Evolutionary conservation across 2,888 invertebrate genomes (phyloP).

Genomic region (Oligia fasciuncula): DNA sequence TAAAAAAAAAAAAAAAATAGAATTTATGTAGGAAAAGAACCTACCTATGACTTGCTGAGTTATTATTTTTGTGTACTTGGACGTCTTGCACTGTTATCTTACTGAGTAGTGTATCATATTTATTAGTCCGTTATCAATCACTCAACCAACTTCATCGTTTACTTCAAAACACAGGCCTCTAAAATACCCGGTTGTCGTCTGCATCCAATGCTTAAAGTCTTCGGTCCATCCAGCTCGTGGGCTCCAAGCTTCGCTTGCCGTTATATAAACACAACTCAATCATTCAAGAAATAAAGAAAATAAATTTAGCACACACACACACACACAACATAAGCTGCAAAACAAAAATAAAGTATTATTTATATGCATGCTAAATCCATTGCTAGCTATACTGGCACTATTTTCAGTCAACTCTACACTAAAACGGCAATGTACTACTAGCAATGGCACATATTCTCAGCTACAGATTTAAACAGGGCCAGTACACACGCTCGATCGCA

Average conservation of each 20-base stretch:
- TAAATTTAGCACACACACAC: background rate
- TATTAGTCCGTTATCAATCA: background rate
- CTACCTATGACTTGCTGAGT: constrained; percentile 1
- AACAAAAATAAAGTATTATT: background rate
- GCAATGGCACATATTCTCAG: constrained; percentile 41
- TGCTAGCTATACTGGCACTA: background rate
- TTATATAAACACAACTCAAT: background rate
- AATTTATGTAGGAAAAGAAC: background rate
- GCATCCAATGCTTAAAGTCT: background rate
- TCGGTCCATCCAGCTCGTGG: background rate
- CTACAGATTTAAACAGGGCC: constrained; percentile 46
- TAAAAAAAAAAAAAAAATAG: no score
- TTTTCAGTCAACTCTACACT: background rate
- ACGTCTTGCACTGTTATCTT: background rate
- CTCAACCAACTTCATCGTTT: no score
- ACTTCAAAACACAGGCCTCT: background rate
- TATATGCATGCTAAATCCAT: background rate
- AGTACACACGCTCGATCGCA: constrained; percentile 61
- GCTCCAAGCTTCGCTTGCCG: no score
- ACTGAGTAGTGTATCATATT: background rate
- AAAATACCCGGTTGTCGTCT: background rate
- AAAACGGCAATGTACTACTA: constrained; percentile 30
- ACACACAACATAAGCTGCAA: background rate
- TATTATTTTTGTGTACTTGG: background rate
- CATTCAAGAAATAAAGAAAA: background rate